phyloP scores from a whole-genome alignment of 2,797 vertebrate genomes.

The Alauda arvensis region DNA sequence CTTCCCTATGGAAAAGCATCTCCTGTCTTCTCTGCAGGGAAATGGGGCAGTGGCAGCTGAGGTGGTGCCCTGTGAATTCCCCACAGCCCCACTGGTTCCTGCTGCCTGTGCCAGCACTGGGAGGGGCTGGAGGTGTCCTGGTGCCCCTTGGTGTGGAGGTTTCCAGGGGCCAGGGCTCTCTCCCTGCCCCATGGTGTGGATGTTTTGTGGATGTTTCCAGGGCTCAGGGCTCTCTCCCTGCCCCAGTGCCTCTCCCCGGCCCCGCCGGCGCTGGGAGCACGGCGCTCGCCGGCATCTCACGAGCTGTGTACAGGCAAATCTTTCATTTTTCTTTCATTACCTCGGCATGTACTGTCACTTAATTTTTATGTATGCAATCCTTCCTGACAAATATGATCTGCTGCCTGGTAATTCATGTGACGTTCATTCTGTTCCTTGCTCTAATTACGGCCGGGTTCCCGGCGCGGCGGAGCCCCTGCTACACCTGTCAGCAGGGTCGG shows the following conservation, averaged over 20 bases:
- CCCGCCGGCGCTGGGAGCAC: conserved; percentile 40
- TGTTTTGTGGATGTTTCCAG: too few relatives aligned
- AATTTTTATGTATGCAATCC: conserved; percentile 80
- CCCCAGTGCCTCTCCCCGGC: background rate
- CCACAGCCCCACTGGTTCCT: background rate
- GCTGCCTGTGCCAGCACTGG: background rate
- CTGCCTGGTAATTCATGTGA: conserved; percentile 79
- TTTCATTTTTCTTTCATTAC: conserved; percentile 79
- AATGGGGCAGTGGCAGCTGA: background rate
- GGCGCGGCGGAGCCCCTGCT: conserved; percentile 59
- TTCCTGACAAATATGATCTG: conserved; percentile 82
- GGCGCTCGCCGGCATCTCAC: conserved; percentile 48
- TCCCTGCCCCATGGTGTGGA: background rate
- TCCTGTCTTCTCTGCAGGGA: background rate
- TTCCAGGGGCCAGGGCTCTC: background rate
- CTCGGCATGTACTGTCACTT: conserved; percentile 80
- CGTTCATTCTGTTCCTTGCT: conserved; percentile 74
- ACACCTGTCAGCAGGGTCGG: conserved; percentile 76
- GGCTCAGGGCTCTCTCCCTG: background rate
- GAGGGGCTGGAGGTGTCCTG: background rate
- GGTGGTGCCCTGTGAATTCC: background rate
- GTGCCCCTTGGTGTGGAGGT: background rate
- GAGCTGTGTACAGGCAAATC: conserved; percentile 72
- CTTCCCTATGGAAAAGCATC: background rate
- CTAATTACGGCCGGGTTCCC: conserved; percentile 74